These are phyloP conservation scores for Neosalanx taihuensis DNA, from an alignment of 2,797 vertebrate genomes.

Conservation along the genomic window DNA sequence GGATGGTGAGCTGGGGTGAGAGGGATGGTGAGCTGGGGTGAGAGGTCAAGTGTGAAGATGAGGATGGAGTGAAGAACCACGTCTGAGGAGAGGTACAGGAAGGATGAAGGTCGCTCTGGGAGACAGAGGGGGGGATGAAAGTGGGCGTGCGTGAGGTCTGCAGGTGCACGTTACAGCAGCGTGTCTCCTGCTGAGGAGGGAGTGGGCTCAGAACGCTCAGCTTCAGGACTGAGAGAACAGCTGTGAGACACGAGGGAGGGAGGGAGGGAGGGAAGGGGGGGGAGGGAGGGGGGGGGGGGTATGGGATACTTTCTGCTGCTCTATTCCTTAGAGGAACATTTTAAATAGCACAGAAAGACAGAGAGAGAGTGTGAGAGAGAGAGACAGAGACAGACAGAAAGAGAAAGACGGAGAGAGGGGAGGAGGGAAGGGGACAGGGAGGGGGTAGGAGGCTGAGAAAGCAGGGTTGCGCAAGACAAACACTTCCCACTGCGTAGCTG, in stretches of 20 bases:
- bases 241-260: slow-evolving; percentile 44
- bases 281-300: slow-evolving; percentile 30
- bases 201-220: slow-evolving; percentile 58
- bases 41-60: too few relatives aligned
- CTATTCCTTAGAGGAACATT: slow-evolving; percentile 53
- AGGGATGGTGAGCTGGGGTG: too few relatives aligned
- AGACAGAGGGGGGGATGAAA: too few relatives aligned
- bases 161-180: slow-evolving; percentile 24
- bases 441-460: slow-evolving; percentile 42
- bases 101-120: background rate
- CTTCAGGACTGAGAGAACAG: slow-evolving; percentile 66
- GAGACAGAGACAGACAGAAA: background rate
- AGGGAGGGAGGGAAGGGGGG: slow-evolving; percentile 1
- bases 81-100: background rate
- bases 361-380: background rate
- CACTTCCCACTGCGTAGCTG: slow-evolving; percentile 64
- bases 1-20: too few relatives aligned
- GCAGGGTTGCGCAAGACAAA: slow-evolving; percentile 62
- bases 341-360: slow-evolving; percentile 37
- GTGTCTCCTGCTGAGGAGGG: slow-evolving; percentile 35
- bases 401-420: slow-evolving; percentile 17
- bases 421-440: slow-evolving; percentile 41
- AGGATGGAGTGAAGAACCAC: too few relatives aligned
- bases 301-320: slow-evolving; percentile 18
- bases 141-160: too few relatives aligned